Base-by-base conservation (phyloP, 2,888 invertebrate genomes). In the Euzetes globulus region DNA sequence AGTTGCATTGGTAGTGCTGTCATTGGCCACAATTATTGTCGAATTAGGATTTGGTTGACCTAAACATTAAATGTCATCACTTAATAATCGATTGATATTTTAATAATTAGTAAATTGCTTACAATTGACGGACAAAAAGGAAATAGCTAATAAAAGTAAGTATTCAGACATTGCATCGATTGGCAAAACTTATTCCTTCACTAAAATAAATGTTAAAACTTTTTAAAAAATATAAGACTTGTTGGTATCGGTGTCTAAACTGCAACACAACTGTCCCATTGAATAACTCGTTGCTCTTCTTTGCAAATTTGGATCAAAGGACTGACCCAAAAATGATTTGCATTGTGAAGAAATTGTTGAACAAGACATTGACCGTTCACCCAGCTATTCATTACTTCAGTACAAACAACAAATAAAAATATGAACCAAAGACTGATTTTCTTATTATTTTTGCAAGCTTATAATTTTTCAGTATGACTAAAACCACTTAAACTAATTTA, bases 221-320 rank as follows among this genome's bases (percentile, higher is more conserved):
- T 22, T 22, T 55, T 13, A 55, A 6, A 11, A 52, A 52, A 22
- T 52, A 4, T n/a, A 19, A 55, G 9, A 11, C 11, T 19, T 55
- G 25, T 55, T 58, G 33, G 1, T 63, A 63, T 63, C 15, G 6
- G 33, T 33, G 29, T 25, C 17, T 5, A 33, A 33, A 63, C 5
- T 63, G n/a, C 5, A 63, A n/a, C n/a, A 7, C 17, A 63, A 33
- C 41, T 68, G 2, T 63, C 6, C 33, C n/a, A 45, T 68, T 68
- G 41, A 45, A 68, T 45, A 68, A 68, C 68, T 45, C 33, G 68
- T 68, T 68, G 15, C 37, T 68, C 68, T 65, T 65, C 65, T 68
- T 68, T 68, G 41, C 1, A 45, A 68, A 68, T 63, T 29, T 68
- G 68, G 68, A 68, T 45, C 68, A 68, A 68, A 41, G 2, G 41